Percentiles rank a stretch among this genome's conserved stretches.
These are phyloP conservation scores for Elephantulus edwardii DNA, from an alignment of 2,113 vertebrate species.

Conservation along the genomic window DNA sequence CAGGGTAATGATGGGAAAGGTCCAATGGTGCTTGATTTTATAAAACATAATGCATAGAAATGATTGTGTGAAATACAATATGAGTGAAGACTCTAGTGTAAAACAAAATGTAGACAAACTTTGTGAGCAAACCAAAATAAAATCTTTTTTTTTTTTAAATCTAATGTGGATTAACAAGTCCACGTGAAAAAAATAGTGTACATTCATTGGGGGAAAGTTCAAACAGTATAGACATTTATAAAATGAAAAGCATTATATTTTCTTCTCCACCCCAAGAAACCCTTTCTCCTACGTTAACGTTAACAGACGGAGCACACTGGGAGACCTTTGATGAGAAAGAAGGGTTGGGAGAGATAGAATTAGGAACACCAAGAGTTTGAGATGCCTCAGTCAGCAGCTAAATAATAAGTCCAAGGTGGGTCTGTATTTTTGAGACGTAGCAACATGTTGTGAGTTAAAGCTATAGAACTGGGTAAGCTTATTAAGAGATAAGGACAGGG, in stretches of 20 bases:
- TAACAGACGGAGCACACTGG: neutral
- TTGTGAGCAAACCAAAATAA: no score
- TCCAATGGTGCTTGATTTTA: no score
- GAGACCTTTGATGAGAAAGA: neutral
- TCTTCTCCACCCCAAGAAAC: neutral
- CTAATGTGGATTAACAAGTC: no score
- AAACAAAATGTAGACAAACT: no score
- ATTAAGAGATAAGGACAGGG: neutral
- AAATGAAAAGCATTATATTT: neutral
- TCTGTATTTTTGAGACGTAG: neutral
- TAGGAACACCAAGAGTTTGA: neutral
- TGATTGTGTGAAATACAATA: no score
- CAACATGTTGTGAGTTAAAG: neutral
- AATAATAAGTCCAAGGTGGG: neutral
- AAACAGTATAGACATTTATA: neutral
- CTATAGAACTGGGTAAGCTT: neutral
- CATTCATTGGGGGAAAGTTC: neutral
- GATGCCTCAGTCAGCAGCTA: neutral
- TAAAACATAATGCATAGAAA: no score
- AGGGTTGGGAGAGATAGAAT: neutral
- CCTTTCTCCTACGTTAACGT: neutral
- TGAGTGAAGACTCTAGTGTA: no score
- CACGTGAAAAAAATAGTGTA: neutral
- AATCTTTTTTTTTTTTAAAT: no score
- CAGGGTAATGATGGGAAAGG: no score